Evolutionary conservation across 2,797 vertebrate genomes (phyloP).

Genomic region (Sciurus vulgaris): DNA sequence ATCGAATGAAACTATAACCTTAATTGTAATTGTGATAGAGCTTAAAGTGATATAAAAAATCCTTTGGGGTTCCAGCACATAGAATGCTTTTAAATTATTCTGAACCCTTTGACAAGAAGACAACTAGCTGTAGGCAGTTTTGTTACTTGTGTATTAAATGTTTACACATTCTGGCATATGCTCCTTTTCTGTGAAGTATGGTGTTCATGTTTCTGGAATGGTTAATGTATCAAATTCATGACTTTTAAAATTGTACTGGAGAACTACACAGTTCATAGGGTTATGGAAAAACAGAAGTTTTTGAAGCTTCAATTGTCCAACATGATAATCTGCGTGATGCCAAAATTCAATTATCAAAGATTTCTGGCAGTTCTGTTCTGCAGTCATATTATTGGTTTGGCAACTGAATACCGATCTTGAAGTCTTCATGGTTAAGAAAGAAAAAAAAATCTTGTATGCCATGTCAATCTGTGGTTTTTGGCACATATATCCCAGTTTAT

Average conservation of each 20-base stretch:
- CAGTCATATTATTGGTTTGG: conserved; percentile 40
- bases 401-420: conserved; percentile 16
- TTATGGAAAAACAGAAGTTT: conserved; percentile 65
- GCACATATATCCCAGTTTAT: neutral
- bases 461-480: conserved; percentile 45
- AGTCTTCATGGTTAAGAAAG: neutral
- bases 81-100: conserved; percentile 25
- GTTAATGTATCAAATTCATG: conserved; percentile 38
- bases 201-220: conserved; percentile 62
- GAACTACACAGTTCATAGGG: conserved; percentile 51
- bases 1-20: neutral
- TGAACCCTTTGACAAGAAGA: conserved; percentile 31
- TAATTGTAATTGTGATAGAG: neutral
- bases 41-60: conserved; percentile 24
- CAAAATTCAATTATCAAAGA: conserved; percentile 57
- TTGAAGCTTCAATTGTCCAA: conserved; percentile 62
- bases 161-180: conserved; percentile 10
- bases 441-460: neutral
- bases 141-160: neutral
- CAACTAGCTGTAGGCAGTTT: neutral
- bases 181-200: neutral
- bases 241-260: neutral
- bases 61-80: neutral
- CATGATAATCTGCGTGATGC: conserved; percentile 25
- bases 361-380: conserved; percentile 57